phyloP scores from a whole-genome alignment of 2,888 invertebrate genomes.

The Hetaerina titia region DNA sequence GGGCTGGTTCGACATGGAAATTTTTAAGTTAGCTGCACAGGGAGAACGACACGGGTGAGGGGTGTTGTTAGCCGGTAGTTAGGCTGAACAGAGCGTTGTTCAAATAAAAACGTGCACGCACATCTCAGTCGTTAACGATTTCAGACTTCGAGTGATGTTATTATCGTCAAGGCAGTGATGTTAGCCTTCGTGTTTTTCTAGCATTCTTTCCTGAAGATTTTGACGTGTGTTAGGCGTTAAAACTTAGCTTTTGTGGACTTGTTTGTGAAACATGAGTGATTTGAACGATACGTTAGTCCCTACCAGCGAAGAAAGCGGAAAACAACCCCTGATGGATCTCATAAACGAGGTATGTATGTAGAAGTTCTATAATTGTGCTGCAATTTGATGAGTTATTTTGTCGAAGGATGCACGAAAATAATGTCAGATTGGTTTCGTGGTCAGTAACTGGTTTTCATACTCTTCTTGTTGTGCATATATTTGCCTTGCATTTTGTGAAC shows the following conservation, averaged over 20 bases:
- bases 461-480: no score
- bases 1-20: not conserved
- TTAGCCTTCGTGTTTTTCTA: not conserved
- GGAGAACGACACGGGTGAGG: not conserved
- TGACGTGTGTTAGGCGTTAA: not conserved
- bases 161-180: not conserved
- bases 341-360: not conserved
- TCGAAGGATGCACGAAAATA: no score
- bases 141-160: not conserved
- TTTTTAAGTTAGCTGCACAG: not conserved
- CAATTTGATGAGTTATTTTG: not conserved
- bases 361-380: not conserved
- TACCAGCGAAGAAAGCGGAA: not conserved
- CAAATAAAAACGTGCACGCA: not conserved
- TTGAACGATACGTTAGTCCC: not conserved
- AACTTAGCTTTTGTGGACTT: not conserved
- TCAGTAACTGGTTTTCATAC: no score
- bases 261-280: not conserved
- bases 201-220: not conserved
- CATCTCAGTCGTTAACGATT: not conserved
- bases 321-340: constrained; percentile 24
- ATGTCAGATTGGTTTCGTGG: no score
- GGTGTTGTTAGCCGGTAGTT: not conserved
- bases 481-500: no score
- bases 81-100: not conserved